Evolutionary conservation across 2,888 invertebrate species (phyloP), one percentile per base, ranked within the genome.

Genomic region (Idaea dimidiata): DNA sequence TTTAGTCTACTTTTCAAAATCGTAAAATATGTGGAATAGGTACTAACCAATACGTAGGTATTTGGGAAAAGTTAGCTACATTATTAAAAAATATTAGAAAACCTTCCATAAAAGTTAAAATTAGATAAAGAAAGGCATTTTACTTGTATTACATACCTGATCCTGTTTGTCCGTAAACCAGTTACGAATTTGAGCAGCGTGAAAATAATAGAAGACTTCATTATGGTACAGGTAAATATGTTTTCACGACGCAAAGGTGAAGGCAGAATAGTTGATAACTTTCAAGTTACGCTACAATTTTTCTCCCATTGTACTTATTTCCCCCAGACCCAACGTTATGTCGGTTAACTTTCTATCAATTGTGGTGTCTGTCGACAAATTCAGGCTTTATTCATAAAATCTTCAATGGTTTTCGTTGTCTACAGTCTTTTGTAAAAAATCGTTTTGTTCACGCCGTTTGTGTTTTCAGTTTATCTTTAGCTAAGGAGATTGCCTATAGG

Each of bases 91-190:
- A 43, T 43, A 43, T 8, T 14, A 43, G 8, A 43, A 14, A 43
- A 43, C 43, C 10, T 43, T 43, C 10, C 10, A 3, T 43, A 43
- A 14, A 14, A 3, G 43, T 2, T 43, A 7, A 43, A 43, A 43
- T 43, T 43, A 8, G 5, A 43, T 10, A 14, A 7, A 43, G 6
- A 14, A 4, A 43, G 43, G 43, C 43, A 43, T 43, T 43, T 10
- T 57, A 60, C 55, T 43, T 57, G 18, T 55, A 74, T 68, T 79
- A 89, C 91, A 83, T 89, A 91, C 91, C 91, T 91, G 91, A 76
- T 91, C 91, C 91, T 91, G 76, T 70, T 64, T 60, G 63, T 61
- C 66, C 61, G 65, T 68, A 73, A 43, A 43, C 8, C 10, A 43
- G 17, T 56, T 18, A 56, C 14, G 17, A 18, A 16, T 17, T 16